phyloP scores from a whole-genome alignment of 2,888 invertebrate genomes.

The Drosophila niveifrons region DNA sequence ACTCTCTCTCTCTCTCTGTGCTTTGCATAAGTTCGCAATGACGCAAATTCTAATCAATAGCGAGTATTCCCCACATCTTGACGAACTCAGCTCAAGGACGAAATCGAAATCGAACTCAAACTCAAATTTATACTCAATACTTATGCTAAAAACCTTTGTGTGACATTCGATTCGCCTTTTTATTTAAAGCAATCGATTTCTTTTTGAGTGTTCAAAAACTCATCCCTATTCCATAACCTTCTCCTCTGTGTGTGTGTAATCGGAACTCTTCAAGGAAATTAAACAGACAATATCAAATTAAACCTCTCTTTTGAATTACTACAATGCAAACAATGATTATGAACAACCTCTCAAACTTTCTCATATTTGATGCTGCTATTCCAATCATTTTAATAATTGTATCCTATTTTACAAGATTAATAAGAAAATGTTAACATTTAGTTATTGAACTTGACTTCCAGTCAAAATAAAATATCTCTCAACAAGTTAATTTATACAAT shows the following conservation, averaged over 20 bases:
- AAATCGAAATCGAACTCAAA: background rate
- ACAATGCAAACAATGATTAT: background rate
- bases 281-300: background rate
- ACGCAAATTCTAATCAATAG: constrained; percentile 66
- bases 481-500: no score
- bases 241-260: background rate
- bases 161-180: constrained; percentile 1
- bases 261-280: background rate
- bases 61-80: constrained; percentile 2
- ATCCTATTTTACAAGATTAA: no score
- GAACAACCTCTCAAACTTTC: no score
- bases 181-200: constrained; percentile 1
- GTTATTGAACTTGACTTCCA: no score
- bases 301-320: background rate
- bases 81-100: constrained; percentile 1
- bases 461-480: no score
- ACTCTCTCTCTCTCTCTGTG: background rate
- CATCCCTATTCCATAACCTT: no score
- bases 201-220: no score
- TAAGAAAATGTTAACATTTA: no score
- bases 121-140: background rate
- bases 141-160: background rate
- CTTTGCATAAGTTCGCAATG: constrained; percentile 62
- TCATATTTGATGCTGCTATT: no score
- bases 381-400: no score